Percentiles rank a stretch among this genome's conserved stretches.
Evolutionary conservation across 2,797 vertebrate genomes (phyloP).

Genomic region (Acestrorhynchus altus): DNA sequence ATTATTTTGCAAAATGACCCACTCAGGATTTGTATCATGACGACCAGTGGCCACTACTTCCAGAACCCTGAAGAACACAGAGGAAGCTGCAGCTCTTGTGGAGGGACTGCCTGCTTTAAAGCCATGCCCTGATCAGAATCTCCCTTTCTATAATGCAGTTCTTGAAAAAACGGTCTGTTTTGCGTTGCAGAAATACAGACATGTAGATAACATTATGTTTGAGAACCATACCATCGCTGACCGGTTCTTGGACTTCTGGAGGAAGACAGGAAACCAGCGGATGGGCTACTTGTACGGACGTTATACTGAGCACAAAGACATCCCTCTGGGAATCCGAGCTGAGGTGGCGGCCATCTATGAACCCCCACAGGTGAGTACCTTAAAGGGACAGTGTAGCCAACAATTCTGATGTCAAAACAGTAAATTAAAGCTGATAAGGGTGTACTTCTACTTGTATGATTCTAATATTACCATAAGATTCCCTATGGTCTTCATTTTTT

Average conservation of each 20-base stretch:
- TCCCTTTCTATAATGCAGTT: too few relatives aligned
- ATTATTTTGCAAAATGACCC: too few relatives aligned
- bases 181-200: slow-evolving; percentile 90
- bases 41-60: too few relatives aligned
- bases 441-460: neutral
- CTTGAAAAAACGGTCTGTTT: neutral
- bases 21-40: too few relatives aligned
- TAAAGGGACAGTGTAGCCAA: neutral
- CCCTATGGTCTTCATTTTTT: neutral
- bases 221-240: slow-evolving; percentile 98
- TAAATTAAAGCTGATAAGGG: too few relatives aligned
- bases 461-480: neutral
- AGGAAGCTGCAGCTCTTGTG: too few relatives aligned
- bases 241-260: slow-evolving; percentile 98
- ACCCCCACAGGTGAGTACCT: slow-evolving; percentile 89
- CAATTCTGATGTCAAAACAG: neutral
- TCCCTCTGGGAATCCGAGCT: slow-evolving; percentile 93
- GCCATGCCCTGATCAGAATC: too few relatives aligned
- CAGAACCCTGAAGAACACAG: too few relatives aligned
- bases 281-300: slow-evolving; percentile 93
- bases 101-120: too few relatives aligned
- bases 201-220: slow-evolving; percentile 99
- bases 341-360: slow-evolving; percentile 98
- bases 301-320: slow-evolving; percentile 98
- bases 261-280: slow-evolving; percentile 95